Evolutionary conservation across 1,140 invertebrate genomes (phyloP).

Genomic region (Coptotermes formosanus): DNA sequence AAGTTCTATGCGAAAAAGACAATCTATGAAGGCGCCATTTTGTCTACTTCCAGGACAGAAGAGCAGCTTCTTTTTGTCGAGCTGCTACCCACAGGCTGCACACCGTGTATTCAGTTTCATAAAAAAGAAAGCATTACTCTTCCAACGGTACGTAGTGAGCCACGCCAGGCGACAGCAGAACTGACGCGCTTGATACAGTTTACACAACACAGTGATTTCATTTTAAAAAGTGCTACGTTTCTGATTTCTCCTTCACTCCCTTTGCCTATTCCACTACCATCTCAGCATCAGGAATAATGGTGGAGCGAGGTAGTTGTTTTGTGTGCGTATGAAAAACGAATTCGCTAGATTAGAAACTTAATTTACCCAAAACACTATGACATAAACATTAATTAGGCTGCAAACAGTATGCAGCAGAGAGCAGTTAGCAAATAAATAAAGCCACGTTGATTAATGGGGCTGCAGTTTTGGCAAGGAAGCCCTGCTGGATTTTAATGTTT

Average conservation of each 20-base stretch:
- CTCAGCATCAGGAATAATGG: background rate
- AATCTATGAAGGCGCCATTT: too few species aligned
- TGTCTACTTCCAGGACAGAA: too few species aligned
- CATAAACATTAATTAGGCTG: background rate
- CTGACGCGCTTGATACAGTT: background rate
- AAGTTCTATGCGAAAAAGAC: too few species aligned
- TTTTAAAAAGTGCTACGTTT: background rate
- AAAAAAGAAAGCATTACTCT: background rate
- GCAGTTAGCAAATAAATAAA: background rate
- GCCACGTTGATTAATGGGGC: background rate
- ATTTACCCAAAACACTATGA: slow-evolving; percentile 2
- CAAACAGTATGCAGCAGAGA: background rate
- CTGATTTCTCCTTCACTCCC: background rate
- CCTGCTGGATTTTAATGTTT: background rate
- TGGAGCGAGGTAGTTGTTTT: background rate
- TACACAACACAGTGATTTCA: background rate
- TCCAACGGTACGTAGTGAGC: background rate
- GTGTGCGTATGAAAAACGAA: slow-evolving; percentile 4
- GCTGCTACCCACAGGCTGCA: background rate
- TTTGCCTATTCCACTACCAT: background rate
- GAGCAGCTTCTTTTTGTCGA: background rate
- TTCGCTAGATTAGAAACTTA: slow-evolving; percentile 4
- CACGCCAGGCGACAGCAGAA: background rate
- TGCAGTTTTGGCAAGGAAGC: slow-evolving; percentile 17
- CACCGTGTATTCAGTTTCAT: background rate